Evolutionary conservation across 2,113 vertebrate genomes (phyloP), one percentile per base, ranked within the genome.

Genomic region (Vidua macroura): DNA sequence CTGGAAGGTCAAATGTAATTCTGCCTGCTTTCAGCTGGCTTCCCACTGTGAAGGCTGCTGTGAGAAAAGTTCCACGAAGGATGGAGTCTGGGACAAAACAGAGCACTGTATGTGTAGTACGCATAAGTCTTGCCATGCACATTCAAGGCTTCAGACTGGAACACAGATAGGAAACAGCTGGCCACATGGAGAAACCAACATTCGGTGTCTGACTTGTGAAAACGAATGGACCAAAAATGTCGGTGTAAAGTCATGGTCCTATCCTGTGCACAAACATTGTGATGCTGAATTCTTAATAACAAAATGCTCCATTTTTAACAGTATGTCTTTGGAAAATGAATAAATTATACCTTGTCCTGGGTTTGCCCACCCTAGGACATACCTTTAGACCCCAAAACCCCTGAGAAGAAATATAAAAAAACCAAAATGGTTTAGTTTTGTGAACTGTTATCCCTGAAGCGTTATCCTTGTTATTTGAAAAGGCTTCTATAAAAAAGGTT

Each of bases 1-100:
- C 24, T 93, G 19, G 46, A n/a, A 93, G 85, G 92, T 96, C 88
- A 93, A 80, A 80, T 28, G 67, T 68, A 51, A 55, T 90, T 92
- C 83, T 86, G 22, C 18, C 67, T 74, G 37, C 63, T 90, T 88
- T 83, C 90, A 95, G 90, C 79, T 96, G 95, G 55, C 88, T 93
- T 95, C 75, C 85, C 59, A 51, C 90, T 93, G 41, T 37, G 83
- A n/a, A 64, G 59, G 23, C 60, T 93, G 41, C 53, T 95, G 75
- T 91, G 82, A 96, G 93, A 95, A 93, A 91, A 33, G n/a, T 88
- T 95, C 52, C 51, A 70, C 58, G 48, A 51, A 78, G 53, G 59
- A 67, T 83, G 63, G 81, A 51, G 8, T 48, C 4, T 44, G 43
- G 90, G 63, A 86, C 39, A 77, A 83, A 94, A 67, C 15, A 83